phyloP scores from a whole-genome alignment of 2,888 invertebrate species.

The Dryadula phaetusa region DNA sequence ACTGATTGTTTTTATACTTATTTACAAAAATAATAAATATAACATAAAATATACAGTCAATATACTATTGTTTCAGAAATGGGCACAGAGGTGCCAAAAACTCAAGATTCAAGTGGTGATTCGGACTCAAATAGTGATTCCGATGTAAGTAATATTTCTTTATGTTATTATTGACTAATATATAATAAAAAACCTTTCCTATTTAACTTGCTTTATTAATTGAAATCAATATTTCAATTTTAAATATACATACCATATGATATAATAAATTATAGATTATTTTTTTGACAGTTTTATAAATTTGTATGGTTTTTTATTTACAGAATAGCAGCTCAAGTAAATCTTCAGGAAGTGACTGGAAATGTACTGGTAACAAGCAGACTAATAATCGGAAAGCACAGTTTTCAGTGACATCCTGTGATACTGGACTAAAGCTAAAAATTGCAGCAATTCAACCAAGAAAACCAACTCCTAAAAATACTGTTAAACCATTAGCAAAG shows the following conservation, averaged over 20 bases:
- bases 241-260: background rate
- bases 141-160: conserved; percentile 61
- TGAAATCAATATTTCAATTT: background rate
- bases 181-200: too few species aligned
- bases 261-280: background rate
- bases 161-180: background rate
- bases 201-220: background rate
- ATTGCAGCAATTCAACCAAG: conserved; percentile 85
- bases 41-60: too few species aligned
- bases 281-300: background rate
- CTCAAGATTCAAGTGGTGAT: conserved; percentile 82
- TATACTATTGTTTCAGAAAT: conserved; percentile 69
- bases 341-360: conserved; percentile 77
- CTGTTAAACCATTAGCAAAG: conserved; percentile 66
- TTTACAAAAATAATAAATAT: too few species aligned
- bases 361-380: conserved; percentile 69
- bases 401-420: conserved; percentile 86
- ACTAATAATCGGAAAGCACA: conserved; percentile 72
- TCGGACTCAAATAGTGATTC: conserved; percentile 86
- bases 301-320: conserved; percentile 48
- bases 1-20: too few species aligned
- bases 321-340: conserved; percentile 75
- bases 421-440: conserved; percentile 85
- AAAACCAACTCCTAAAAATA: conserved; percentile 68
- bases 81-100: conserved; percentile 82